Evolutionary conservation across 2,113 vertebrate species (phyloP).

Genomic region (Cyrtonyx montezumae): DNA sequence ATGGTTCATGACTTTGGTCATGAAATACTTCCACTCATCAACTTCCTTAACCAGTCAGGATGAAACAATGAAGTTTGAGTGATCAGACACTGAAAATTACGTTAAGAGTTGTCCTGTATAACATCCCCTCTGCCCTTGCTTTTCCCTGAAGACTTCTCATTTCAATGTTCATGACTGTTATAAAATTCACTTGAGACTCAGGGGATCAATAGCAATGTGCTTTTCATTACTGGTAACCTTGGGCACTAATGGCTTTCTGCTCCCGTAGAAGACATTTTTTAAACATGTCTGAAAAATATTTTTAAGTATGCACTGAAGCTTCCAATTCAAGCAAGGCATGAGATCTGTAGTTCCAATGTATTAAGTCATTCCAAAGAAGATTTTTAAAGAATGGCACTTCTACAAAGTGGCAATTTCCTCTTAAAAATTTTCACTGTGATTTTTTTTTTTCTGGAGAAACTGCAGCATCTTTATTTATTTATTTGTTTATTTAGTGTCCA

Average conservation of each 20-base stretch:
- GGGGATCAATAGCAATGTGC: not conserved
- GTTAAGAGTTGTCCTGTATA: not conserved
- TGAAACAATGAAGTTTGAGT: not conserved
- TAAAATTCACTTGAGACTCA: not conserved
- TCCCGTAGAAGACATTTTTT: not conserved
- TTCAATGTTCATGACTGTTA: not conserved
- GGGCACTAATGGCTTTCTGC: not conserved
- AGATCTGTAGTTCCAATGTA: not conserved
- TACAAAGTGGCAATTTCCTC: not conserved
- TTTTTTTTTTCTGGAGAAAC: not conserved
- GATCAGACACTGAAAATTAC: not conserved
- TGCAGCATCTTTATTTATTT: not conserved
- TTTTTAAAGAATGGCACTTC: not conserved
- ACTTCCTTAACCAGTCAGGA: not conserved
- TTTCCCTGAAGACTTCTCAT: not conserved
- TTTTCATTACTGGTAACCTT: not conserved
- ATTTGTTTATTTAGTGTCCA: not conserved
- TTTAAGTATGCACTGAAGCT: not conserved
- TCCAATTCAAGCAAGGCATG: not conserved
- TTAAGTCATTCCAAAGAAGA: not conserved
- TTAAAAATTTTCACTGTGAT: not conserved
- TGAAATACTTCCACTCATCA: not conserved
- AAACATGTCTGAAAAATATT: not conserved
- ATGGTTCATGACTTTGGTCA: accelerated
- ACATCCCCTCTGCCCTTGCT: not conserved